phyloP scores from a whole-genome alignment of 2,113 vertebrate species.

The Forbesichthys papilliferus region DNA sequence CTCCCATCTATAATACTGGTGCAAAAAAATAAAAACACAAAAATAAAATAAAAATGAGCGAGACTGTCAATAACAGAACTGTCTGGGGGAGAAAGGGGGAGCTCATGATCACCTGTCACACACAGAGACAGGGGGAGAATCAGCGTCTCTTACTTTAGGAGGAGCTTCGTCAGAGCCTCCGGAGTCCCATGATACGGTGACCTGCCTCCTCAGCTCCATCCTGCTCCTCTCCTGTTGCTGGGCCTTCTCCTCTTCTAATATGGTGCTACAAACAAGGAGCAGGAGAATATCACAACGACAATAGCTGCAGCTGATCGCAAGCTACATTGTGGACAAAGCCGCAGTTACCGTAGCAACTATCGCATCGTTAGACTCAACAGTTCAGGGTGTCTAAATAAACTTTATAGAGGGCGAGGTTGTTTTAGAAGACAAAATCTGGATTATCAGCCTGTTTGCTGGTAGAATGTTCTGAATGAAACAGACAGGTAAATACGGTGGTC shows the following conservation, averaged over 20 bases:
- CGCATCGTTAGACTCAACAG: too few species aligned
- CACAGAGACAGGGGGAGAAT: background rate
- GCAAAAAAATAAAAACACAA: background rate
- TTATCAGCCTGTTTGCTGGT: too few species aligned
- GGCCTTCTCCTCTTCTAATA: conserved; percentile 94
- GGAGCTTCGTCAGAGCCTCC: conserved; percentile 95
- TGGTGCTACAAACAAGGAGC: conserved; percentile 78
- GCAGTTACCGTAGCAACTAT: background rate
- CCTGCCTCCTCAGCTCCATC: conserved; percentile 96
- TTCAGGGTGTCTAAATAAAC: too few species aligned
- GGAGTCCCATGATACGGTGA: conserved; percentile 93
- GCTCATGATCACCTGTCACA: conserved; percentile 7
- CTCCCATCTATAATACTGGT: background rate
- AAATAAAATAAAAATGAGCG: background rate
- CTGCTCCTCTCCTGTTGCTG: conserved; percentile 95
- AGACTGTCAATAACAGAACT: background rate
- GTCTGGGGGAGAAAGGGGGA: background rate
- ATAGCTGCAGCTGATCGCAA: background rate
- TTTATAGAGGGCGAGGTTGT: too few species aligned
- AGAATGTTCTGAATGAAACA: too few species aligned
- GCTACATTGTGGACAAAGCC: background rate
- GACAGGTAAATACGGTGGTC: too few species aligned
- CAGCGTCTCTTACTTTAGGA: conserved; percentile 85
- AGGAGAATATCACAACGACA: background rate
- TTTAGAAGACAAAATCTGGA: too few species aligned